Base-by-base conservation (phyloP, 2,113 vertebrate genomes). In the Nycticorax nycticorax region DNA sequence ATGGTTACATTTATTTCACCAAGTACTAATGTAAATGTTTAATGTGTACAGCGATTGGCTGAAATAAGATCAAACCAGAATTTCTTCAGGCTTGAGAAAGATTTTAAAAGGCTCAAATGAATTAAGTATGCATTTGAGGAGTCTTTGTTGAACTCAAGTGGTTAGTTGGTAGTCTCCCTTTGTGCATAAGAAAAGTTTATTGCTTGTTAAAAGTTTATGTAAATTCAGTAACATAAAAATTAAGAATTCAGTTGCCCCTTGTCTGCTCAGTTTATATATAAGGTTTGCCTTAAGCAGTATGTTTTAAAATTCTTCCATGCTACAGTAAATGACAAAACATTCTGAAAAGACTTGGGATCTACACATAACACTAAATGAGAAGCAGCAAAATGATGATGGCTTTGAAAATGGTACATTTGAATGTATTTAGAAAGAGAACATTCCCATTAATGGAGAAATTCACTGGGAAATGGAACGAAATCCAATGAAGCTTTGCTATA, bases 141-240 rank as follows among this genome's bases (percentile, higher is more conserved):
- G 35, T 17, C 55, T 93, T 60, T 76, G 55, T 71, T 88, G 78
- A 83, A 76, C 41, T 84, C 37, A 67, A 74, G 85, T 63, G 78
- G 37, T 72, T 96, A 93, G 53, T 6, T 91, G 41, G 53, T 52
- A 74, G 78, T 48, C 52, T 93, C 74, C 37, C 35, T 82, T 85
- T 71, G 80, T 84, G 67, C 17, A 14, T 78, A 79, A 77, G 57
- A 26, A 55, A 93, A 87, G n/a, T 57, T 93, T 53, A 94, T 18
- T 59, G 79, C 57, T 77, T 94, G 52, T 76, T 90, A 82, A 92
- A 94, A 60, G 50, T 92, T 93, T 89, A 66, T 76, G 83, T 62
- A 85, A 67, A 41, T 84, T 89, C 63, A 63, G 0, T 45, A 74
- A 64, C 20, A 41, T 39, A 55, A 85, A 74, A 71, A 45, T 73